Evolutionary conservation across 1,140 invertebrate species (phyloP), one percentile per base, ranked within the genome.

Genomic region (Bombus fervidus): DNA sequence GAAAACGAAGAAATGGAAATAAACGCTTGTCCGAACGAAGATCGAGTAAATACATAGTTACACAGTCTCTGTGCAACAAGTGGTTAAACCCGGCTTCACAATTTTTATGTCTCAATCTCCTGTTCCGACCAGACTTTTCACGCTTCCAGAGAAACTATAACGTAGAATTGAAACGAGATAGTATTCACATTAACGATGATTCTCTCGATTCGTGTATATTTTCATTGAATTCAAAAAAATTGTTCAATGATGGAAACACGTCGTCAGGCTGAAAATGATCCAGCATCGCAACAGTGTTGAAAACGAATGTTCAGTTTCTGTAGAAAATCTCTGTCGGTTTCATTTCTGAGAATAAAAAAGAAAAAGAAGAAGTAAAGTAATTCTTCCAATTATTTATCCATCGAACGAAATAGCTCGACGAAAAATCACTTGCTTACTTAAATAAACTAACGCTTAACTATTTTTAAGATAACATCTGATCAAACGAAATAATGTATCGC

Each of bases 21-120:
- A 9, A 28, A 37, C 8, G 53, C 22, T 18, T 76, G n/a, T 75
- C 22, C 31, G 31, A 57, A 37, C 77, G 64, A 18, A 34, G 37
- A 72, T 69, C 47, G 64, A 62, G 28, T n/a, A 62, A 62, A 62
- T 62, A 62, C 59, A n/a, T 62, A 62, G 59, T 62, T 62, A n/a
- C 28, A n/a, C 28, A n/a, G 59, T n/a, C 59, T 62, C 28, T 62
- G 2, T 62, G 59, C 59, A 62, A 62, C 59, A 5, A 62, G 59
- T n/a, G 59, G 59, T 62, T 62, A 62, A 59, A 62, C 28, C 4
- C 28, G 28, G 28, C 59, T n/a, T 12, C 59, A 2, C 28, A 22
- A 62, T n/a, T 62, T 62, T 62, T 62, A 62, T 62, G 28, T 62
- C 28, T 62, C 59, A n/a, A 12, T 62, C 59, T n/a, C 28, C 28